Percentiles rank a stretch among this genome's conserved stretches.
phyloP scores from a whole-genome alignment of 2,888 invertebrate genomes.

The Nemoura dubitans region DNA sequence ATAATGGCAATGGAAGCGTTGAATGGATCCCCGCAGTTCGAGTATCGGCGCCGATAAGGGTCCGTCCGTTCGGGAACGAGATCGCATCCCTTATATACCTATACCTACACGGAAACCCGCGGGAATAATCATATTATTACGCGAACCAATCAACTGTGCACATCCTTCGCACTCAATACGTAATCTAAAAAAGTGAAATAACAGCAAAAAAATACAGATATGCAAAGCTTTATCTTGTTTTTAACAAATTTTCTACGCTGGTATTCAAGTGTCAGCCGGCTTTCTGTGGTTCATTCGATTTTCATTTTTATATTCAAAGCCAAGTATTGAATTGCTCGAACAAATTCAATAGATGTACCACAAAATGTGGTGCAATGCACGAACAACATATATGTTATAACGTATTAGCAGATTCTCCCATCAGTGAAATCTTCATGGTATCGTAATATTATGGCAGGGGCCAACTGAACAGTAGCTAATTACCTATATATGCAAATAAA shows the following conservation, averaged over 20 bases:
- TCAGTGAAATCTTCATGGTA: too few relatives aligned
- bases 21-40: constrained; percentile 18
- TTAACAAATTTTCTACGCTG: background rate
- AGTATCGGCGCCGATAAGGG: constrained; percentile 13
- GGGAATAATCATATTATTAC: background rate
- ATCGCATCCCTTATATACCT: background rate
- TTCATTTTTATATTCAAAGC: background rate
- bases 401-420: too few relatives aligned
- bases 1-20: background rate
- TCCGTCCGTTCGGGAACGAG: background rate
- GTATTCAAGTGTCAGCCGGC: background rate
- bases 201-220: too few relatives aligned
- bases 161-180: background rate
- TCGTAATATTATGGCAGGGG: too few relatives aligned
- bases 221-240: background rate
- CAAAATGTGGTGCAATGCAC: background rate
- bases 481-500: too few relatives aligned
- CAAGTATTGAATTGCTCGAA: background rate
- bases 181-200: background rate
- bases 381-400: too few relatives aligned
- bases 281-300: background rate
- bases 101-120: background rate
- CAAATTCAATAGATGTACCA: background rate
- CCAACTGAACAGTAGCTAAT: too few relatives aligned
- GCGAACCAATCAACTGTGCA: background rate